Conservation (phyloP, 2,888 invertebrate genomes). For the Clivina fossor region DNA sequence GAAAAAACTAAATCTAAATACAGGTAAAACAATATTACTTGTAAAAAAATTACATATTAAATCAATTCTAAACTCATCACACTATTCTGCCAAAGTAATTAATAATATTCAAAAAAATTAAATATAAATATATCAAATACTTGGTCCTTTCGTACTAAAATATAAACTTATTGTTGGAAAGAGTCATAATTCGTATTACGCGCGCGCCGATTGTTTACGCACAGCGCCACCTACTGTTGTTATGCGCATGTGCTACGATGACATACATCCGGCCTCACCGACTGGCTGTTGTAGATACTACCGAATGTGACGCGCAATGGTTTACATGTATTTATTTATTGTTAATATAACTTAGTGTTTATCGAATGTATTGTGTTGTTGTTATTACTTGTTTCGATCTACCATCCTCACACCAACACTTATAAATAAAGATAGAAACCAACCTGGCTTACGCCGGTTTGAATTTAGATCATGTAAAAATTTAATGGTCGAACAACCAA, state of each 20-base stretch:
- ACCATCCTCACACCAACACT: too few species aligned
- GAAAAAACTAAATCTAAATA: conserved; percentile 54
- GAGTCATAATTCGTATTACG: too few species aligned
- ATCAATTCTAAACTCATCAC: conserved; percentile 72
- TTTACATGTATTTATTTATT: too few species aligned
- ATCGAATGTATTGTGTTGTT: too few species aligned
- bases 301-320: too few species aligned
- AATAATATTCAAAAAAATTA: conserved; percentile 57
- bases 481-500: conserved; percentile 82
- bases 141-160: conserved; percentile 86
- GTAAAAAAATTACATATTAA: conserved; percentile 60
- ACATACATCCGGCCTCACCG: too few species aligned
- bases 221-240: too few species aligned
- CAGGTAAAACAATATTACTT: conserved; percentile 60
- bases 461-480: conserved; percentile 87
- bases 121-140: conserved; percentile 58
- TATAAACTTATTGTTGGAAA: conserved; percentile 57
- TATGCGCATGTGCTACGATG: too few species aligned
- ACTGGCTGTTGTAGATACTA: too few species aligned
- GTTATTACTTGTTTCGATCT: too few species aligned
- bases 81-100: conserved; percentile 68
- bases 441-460: conserved; percentile 83
- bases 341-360: too few species aligned
- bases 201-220: too few species aligned
- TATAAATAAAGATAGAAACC: conserved; percentile 79